Base-by-base conservation (phyloP, 2,797 vertebrate species). In the Lerista edwardsae region DNA sequence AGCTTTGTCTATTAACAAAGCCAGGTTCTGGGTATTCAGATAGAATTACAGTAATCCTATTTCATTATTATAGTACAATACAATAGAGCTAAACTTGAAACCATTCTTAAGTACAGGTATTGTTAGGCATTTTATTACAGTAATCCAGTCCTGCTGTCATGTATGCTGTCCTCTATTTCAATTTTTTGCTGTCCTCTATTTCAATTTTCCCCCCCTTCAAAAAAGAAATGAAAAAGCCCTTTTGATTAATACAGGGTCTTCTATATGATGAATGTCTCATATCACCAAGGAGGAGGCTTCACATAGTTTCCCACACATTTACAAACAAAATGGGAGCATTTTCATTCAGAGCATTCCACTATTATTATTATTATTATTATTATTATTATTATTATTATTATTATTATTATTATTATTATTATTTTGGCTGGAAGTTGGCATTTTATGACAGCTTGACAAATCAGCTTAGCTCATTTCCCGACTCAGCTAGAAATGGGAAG, bases 111-210 rank as follows among this genome's bases (percentile, higher is more conserved):
- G 27, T 91, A 78, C 73, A 88, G 86, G 71, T 86, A 88, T 61
- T 87, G 71, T 74, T 34, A 85, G 79, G 47, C 75, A 27, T 87
- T 92, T 79, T 69, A 86, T 90, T 85, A 87, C 0, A 91, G 78
- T 57, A 79, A 79, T 79, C 79, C 77, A 75, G 62, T 82, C 90
- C 88, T 79, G 86, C 88, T 90, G 59, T 88, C 72, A 84, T 90
- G 83, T 41, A 31, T 68, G 68, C n/a, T 44, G 85, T 69, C 82
- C 84, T 79, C 75, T 85, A 90, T 87, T 92, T 88, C 59, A 85
- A 87, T 78, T 71, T 67, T n/a, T n/a, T 68, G 68, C n/a, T 44
- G 85, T 69, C 82, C 84, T n/a, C n/a, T n/a, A n/a, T n/a, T n/a
- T n/a, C n/a, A n/a, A n/a, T 85, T 85, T 68, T 34, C n/a, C 21